These are phyloP conservation scores for Drosophila ercepeae DNA, from an alignment of 1,140 invertebrate species.

Conservation along the genomic window DNA sequence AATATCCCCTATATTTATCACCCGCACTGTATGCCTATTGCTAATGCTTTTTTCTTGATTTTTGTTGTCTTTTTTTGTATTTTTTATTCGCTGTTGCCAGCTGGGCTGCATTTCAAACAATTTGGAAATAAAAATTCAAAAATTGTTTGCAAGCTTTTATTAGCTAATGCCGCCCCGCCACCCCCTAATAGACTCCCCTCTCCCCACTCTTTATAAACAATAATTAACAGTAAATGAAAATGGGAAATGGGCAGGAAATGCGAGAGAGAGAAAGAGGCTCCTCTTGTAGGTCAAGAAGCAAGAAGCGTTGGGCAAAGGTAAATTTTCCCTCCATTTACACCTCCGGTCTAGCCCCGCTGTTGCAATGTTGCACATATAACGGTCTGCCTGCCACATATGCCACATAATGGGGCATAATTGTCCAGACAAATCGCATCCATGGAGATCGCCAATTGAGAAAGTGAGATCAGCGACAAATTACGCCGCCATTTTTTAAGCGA, in stretches of 20 bases:
- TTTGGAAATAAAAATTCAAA: conserved; percentile 49
- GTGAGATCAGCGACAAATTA: conserved; percentile 65
- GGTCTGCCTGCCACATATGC: conserved; percentile 6
- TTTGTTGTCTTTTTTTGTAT: too few species aligned
- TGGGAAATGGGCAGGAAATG: conserved; percentile 57
- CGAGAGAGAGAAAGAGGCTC: too few species aligned
- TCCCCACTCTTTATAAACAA: conserved; percentile 65
- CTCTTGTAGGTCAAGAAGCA: conserved; percentile 73
- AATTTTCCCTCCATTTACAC: background rate
- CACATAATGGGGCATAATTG: conserved; percentile 49
- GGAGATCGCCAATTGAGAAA: conserved; percentile 33
- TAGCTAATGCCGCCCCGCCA: conserved; percentile 48
- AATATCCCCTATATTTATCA: too few species aligned
- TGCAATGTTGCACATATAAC: conserved; percentile 40
- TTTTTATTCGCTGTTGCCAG: background rate
- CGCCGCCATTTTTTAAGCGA: conserved; percentile 66
- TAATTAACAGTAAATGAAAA: conserved; percentile 69
- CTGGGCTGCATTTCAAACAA: conserved; percentile 52
- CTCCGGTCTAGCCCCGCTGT: conserved; percentile 21
- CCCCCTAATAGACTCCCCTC: background rate
- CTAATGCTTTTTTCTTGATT: too few species aligned
- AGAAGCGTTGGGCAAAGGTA: conserved; percentile 10
- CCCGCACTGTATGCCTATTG: too few species aligned
- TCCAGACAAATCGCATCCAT: conserved; percentile 26
- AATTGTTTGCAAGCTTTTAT: conserved; percentile 73